Percentiles rank a stretch among this genome's conserved stretches.
These are phyloP conservation scores for Dolichoris vasculosae DNA, from an alignment of 1,140 invertebrate genomes.

Conservation along the genomic window DNA sequence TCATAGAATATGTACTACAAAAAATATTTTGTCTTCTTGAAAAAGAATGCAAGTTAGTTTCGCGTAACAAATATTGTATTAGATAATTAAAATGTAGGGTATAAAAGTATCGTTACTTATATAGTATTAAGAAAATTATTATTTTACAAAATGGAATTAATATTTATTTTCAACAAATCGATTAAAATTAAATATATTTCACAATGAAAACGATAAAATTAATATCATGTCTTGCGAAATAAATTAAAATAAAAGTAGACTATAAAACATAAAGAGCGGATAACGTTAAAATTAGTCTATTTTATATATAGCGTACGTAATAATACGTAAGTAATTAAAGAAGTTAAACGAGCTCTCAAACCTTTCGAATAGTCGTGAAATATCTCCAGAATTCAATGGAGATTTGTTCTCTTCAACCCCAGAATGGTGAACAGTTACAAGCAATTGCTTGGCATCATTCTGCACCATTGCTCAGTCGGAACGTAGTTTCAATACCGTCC, in stretches of 20 bases:
- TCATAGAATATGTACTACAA: no score
- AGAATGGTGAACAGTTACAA: slow-evolving; percentile 63
- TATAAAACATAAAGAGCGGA: slow-evolving; percentile 8
- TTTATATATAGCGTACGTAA: slow-evolving; percentile 13
- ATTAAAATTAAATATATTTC: not conserved
- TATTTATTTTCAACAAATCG: no score
- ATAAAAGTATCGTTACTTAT: no score
- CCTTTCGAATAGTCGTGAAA: slow-evolving; percentile 22
- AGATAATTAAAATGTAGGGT: no score
- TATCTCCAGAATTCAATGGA: slow-evolving; percentile 43
- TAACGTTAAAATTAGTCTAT: slow-evolving; percentile 36
- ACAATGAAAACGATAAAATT: not conserved
- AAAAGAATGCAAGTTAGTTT: no score
- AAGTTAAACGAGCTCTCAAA: slow-evolving; percentile 49
- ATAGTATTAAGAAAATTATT: no score
- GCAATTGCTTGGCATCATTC: slow-evolving; percentile 66
- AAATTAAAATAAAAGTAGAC: slow-evolving; percentile 27
- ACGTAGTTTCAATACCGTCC: slow-evolving; percentile 46
- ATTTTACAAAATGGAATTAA: no score
- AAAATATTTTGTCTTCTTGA: no score
- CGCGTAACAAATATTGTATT: no score
- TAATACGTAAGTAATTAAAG: slow-evolving; percentile 43
- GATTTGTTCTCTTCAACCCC: slow-evolving; percentile 10
- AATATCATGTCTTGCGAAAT: not conserved
- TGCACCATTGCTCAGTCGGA: slow-evolving; percentile 56